A percentile compares a stretch with the other conserved stretches of the same genome.
These are phyloP conservation scores for Meda fulgida DNA, from an alignment of 2,797 vertebrate genomes.

Conservation along the genomic window DNA sequence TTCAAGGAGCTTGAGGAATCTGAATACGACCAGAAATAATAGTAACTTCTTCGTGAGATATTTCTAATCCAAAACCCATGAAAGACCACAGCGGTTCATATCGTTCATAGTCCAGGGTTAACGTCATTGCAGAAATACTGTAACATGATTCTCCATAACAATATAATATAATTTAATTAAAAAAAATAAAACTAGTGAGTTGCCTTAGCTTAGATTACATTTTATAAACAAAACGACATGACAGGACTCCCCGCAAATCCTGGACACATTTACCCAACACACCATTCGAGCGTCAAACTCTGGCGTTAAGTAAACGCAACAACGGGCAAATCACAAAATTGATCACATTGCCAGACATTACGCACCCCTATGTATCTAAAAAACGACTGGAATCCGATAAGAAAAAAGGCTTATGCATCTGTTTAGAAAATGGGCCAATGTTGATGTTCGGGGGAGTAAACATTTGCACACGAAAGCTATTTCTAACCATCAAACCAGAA, in stretches of 20 bases:
- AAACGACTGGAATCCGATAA: not conserved
- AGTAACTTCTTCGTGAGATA: no score
- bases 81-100: not conserved
- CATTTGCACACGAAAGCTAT: slow-evolving; percentile 20
- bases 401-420: not conserved
- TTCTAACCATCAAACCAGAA: slow-evolving; percentile 5
- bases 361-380: not conserved
- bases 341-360: not conserved
- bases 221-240: not conserved
- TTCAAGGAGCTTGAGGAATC: not conserved
- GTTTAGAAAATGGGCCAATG: slow-evolving; percentile 1
- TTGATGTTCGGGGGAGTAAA: not conserved
- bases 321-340: not conserved
- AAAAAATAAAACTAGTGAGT: not conserved
- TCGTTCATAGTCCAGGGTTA: not conserved
- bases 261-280: slow-evolving; percentile 14
- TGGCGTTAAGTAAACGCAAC: not conserved
- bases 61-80: not conserved
- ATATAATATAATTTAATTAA: no score
- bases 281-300: not conserved
- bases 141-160: not conserved
- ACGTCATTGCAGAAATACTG: not conserved
- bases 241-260: slow-evolving; percentile 3
- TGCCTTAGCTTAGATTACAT: not conserved
- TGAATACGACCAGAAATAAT: not conserved